phyloP scores from a whole-genome alignment of 2,797 vertebrate genomes.

The Microcaecilia unicolor region DNA sequence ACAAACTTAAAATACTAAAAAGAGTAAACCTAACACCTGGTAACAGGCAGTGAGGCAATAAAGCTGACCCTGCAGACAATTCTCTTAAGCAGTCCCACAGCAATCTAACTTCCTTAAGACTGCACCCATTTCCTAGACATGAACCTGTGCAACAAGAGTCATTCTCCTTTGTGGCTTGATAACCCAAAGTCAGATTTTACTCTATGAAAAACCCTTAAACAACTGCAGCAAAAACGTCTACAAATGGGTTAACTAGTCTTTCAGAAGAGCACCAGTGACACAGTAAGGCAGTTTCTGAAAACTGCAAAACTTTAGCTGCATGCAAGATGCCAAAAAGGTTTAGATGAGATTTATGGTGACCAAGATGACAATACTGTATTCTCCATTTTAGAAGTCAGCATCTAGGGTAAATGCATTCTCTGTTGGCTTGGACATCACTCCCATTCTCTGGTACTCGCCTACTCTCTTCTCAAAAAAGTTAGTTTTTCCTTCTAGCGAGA shows the following conservation, averaged over 20 bases:
- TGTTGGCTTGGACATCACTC: constrained; percentile 77
- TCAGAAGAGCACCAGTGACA: too few species aligned
- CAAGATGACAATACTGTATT: too few species aligned
- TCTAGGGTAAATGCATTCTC: constrained; percentile 88
- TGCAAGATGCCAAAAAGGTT: too few species aligned
- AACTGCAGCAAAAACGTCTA: too few species aligned
- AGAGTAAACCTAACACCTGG: constrained; percentile 38
- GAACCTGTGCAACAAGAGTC: too few species aligned
- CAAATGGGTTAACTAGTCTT: too few species aligned
- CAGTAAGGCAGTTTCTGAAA: too few species aligned
- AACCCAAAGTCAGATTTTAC: too few species aligned
- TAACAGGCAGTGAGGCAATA: constrained; percentile 16
- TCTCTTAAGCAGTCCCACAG: constrained; percentile 1
- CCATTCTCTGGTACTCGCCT: constrained; percentile 94
- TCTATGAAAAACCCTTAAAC: too few species aligned
- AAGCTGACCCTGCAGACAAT: background rate
- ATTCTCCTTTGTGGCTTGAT: too few species aligned
- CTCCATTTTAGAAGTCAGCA: constrained; percentile 75
- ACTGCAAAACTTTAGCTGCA: too few species aligned
- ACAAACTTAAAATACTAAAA: constrained; percentile 38
- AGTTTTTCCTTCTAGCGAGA: constrained; percentile 94
- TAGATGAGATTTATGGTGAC: too few species aligned
- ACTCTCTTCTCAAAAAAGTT: constrained; percentile 97
- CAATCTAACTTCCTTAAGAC: background rate
- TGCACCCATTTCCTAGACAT: background rate